Base-by-base conservation (phyloP, 2,797 vertebrate genomes). In the Sus cebifrons region DNA sequence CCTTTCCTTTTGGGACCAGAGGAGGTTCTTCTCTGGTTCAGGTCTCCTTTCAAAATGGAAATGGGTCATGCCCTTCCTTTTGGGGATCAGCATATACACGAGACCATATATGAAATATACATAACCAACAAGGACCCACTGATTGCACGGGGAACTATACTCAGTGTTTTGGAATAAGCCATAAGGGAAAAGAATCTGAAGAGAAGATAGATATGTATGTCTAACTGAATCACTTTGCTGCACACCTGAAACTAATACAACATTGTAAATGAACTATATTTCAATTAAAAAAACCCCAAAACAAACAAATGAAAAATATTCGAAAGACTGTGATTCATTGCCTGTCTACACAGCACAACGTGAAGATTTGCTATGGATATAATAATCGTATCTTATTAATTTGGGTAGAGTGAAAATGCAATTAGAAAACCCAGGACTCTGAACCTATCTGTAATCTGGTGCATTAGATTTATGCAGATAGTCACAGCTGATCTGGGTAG, bases 1-100 rank as follows among this genome's bases (percentile, higher is more conserved):
- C 36, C 40, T 92, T 64, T 20, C 21, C 36, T 97, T 86, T 67
- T 81, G 49, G 67, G 62, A 89, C 10, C 52, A 67, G 56, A 67
- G 16, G 20, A 58, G 67, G 29, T 60, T 86, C 78, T 83, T 88
- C 40, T 94, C 32, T 81, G 56, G 32, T 32, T 81, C 4, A 23
- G 44, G 17, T 12, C 21, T 89, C 20, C 32, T 89, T 73, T 79
- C 32, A 71, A 58, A 79, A 67, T 70, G 36, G 23, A 73, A 81
- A 54, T 58, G 54, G 6, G 16, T n/a, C 27, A 62, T n/a, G 17
- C 8, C 7, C n/a, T 95, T 88, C 32, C 52, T 86, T 94, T 88
- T 54, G 12, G 44, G 44, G 49, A 15, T 75, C 16, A 29, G 52
- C 44, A 29, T 23, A 29, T 75, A 52, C 16, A 75, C 44, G 17